phyloP scores from a whole-genome alignment of 2,888 invertebrate species.

The Rhagonycha lutea region DNA sequence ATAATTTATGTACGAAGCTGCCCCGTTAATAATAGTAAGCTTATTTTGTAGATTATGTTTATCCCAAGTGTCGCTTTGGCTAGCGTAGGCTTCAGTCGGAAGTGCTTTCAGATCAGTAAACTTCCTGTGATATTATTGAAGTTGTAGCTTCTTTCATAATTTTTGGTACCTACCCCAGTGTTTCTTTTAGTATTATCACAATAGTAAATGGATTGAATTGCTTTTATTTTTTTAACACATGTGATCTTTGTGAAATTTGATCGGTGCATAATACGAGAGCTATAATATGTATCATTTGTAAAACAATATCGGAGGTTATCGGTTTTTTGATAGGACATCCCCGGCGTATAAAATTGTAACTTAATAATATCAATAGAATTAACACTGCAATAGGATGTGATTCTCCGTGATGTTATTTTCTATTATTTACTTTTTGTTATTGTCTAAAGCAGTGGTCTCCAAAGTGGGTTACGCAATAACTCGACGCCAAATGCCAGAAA shows the following conservation, averaged over 20 bases:
- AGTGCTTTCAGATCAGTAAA: conserved; percentile 20
- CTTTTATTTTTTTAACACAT: not conserved
- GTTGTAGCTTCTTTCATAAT: not conserved
- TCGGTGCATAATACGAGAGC: not conserved
- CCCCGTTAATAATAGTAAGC: not conserved
- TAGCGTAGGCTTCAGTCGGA: conserved; percentile 20
- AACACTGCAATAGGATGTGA: no score
- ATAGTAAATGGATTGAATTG: not conserved
- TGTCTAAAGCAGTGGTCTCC: no score
- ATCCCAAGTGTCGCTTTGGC: not conserved
- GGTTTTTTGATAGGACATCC: no score
- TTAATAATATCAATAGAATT: no score
- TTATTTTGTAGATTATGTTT: conserved; percentile 8
- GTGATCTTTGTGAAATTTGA: not conserved
- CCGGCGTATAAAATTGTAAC: no score
- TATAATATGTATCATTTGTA: not conserved
- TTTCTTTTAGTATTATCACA: not conserved
- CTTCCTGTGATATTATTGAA: conserved; percentile 22
- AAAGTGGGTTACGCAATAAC: no score
- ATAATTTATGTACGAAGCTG: not conserved
- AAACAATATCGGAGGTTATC: no score
- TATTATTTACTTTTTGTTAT: no score
- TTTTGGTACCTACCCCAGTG: not conserved
- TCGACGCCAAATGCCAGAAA: no score
- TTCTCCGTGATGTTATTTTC: no score